These are phyloP conservation scores for Macropodus opercularis DNA, from an alignment of 2,797 vertebrate species.

Conservation along the genomic window DNA sequence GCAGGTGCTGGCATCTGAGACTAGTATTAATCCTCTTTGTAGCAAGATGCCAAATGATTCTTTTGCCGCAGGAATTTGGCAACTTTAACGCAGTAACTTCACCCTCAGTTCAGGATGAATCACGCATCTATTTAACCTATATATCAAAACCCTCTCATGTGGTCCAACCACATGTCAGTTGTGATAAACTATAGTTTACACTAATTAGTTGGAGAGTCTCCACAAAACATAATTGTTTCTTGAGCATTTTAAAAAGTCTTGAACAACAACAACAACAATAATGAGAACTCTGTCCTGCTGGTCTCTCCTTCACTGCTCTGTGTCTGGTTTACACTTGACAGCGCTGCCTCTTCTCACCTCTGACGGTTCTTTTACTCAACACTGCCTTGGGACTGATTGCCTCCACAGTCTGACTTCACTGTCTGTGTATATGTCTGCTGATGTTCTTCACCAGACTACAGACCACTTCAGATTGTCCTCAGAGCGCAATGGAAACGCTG, in stretches of 20 bases:
- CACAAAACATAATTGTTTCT: not conserved
- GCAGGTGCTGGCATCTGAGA: no score
- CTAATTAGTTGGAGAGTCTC: not conserved
- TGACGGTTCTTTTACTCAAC: constrained; percentile 75
- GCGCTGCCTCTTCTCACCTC: constrained; percentile 51
- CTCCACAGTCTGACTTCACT: constrained; percentile 38
- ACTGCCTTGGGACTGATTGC: constrained; percentile 74
- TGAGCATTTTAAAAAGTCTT: no score
- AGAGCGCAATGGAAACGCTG: constrained; percentile 65
- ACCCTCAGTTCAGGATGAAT: no score
- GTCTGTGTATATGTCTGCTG: constrained; percentile 71
- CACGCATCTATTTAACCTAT: no score
- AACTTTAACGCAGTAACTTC: no score
- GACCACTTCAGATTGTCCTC: constrained; percentile 69
- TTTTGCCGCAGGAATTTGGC: no score
- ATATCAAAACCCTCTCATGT: no score
- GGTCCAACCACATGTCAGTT: no score
- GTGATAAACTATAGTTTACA: no score
- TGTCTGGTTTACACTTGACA: constrained; percentile 36
- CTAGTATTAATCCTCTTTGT: no score
- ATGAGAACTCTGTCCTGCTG: constrained; percentile 2
- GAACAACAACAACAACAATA: not conserved
- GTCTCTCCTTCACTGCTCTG: constrained; percentile 5
- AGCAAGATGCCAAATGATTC: no score
- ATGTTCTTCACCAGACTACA: constrained; percentile 65